Base-by-base conservation (phyloP, 2,113 vertebrate genomes). In the Psilopsiagon aymara region DNA sequence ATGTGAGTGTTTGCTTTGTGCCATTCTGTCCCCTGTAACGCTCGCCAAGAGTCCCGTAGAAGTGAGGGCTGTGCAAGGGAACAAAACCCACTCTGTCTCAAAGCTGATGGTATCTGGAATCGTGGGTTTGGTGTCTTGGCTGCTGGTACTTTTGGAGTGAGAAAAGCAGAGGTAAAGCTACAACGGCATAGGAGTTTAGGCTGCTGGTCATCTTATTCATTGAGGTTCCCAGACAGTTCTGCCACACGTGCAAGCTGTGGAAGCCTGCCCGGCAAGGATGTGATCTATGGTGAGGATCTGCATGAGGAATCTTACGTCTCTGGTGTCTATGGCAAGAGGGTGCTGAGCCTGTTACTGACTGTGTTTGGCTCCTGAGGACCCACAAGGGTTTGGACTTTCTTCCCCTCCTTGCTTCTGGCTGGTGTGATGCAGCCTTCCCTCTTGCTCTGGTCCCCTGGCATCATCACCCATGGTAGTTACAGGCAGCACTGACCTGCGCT, bases 401-500 rank as follows among this genome's bases (percentile, higher is more conserved):
- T 69, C 9, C 31, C 11, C 46, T 66, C 79, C 75, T 46, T 0
- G 0, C 6, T 39, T n/a, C 37, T 3, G 17, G 55, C 4, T 2
- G 4, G 9, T 21, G 25, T 2, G 0, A 4, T 2, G 6, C 2
- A 0, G 77, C 46, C 37, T 79, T 93, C 29, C 39, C 41, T 53
- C 60, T 67, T 3, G 0, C 14, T 66, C 43, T 2, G 1, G 35
- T 88, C 44, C 66, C 66, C 35, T 5, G 43, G 60, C 4, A 4
- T 16, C 4, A 3, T 51, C 87, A 47, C 71, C 71, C 15, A 0
- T 0, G 0, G 35, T 6, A 2, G 69, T 1, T 7, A 86, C 37
- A 33, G 31, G 44, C 82, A 28, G 71, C 66, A 37, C 76, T 0
- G 0, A 28, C 59, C 10, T 0, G 0, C 0, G 0, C 16, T 3